phyloP scores from a whole-genome alignment of 2,888 invertebrate species.

The Diloba caeruleocephala region DNA sequence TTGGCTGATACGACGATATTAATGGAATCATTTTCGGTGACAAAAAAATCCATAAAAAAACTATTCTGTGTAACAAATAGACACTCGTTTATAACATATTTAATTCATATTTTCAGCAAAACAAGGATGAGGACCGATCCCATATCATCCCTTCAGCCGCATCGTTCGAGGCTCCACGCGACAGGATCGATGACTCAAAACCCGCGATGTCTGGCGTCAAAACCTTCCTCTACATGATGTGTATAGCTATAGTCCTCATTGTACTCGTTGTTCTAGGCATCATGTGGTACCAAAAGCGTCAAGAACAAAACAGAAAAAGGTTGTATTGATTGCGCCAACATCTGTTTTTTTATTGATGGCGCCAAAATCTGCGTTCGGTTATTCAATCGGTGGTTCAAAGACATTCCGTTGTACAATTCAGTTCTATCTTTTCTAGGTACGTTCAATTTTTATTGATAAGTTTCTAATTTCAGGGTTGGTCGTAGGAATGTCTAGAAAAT shows the following conservation, averaged over 20 bases:
- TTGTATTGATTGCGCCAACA: slow-evolving; percentile 83
- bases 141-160: slow-evolving; percentile 96
- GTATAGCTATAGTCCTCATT: slow-evolving; percentile 94
- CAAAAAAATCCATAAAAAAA: too few species aligned
- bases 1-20: too few species aligned
- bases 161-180: slow-evolving; percentile 97
- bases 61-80: too few species aligned
- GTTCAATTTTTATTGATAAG: slow-evolving; percentile 4
- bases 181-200: slow-evolving; percentile 96
- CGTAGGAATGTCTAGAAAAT: slow-evolving; percentile 36
- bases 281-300: slow-evolving; percentile 97
- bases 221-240: slow-evolving; percentile 96
- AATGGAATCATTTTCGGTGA: too few species aligned
- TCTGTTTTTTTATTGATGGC: slow-evolving; percentile 85
- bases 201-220: slow-evolving; percentile 97
- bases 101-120: slow-evolving; percentile 77
- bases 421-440: slow-evolving; percentile 13
- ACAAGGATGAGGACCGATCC: slow-evolving; percentile 92
- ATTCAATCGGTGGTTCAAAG: slow-evolving; percentile 20
- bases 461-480: slow-evolving; percentile 13
- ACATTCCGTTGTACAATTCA: slow-evolving; percentile 53
- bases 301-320: slow-evolving; percentile 96
- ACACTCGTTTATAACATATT: not conserved
- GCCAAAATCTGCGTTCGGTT: slow-evolving; percentile 3
- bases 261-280: slow-evolving; percentile 96